Evolutionary conservation across 2,888 invertebrate species (phyloP).

Genomic region (Sipha maydis): DNA sequence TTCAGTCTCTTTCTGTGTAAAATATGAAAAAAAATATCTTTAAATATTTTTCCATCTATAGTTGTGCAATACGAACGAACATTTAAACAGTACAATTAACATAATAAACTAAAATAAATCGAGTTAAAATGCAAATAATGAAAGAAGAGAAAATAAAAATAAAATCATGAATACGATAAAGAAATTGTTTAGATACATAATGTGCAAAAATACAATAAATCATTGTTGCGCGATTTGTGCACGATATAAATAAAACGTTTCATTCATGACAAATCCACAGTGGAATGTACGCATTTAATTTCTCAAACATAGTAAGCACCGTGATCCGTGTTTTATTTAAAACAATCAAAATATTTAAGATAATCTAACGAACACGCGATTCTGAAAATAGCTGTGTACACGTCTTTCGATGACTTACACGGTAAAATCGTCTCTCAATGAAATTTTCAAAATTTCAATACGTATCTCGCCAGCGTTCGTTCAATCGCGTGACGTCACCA

Average conservation of each 20-base stretch:
- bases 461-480: neutral
- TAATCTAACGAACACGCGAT: neutral
- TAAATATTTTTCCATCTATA: neutral
- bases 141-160: neutral
- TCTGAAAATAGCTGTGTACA: neutral
- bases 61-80: neutral
- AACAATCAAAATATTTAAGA: neutral
- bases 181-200: neutral
- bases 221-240: neutral
- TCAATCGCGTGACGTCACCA: neutral
- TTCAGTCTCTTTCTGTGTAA: neutral
- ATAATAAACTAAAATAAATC: neutral
- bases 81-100: neutral
- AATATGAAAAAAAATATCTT: neutral
- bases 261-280: neutral
- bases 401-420: neutral
- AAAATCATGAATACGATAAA: neutral
- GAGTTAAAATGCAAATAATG: neutral
- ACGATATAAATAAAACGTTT: neutral
- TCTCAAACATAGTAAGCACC: neutral
- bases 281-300: neutral
- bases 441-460: neutral
- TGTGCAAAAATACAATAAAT: neutral
- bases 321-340: slow-evolving; percentile 1
- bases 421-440: neutral